Conservation (phyloP, 2,797 vertebrate species). For the Pygocentrus nattereri region DNA sequence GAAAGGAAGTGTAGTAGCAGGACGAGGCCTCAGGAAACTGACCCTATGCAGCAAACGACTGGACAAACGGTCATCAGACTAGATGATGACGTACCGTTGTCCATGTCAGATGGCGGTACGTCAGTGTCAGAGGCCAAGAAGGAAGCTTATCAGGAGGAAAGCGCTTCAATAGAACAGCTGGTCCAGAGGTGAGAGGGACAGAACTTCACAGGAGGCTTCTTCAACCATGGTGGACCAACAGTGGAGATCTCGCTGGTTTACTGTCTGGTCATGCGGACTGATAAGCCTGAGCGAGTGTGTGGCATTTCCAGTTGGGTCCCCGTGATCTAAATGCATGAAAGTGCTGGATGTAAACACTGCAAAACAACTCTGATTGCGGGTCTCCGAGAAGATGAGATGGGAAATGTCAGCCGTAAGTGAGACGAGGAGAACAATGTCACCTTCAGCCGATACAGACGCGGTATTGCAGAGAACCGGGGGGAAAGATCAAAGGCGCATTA, state of each 20-base stretch:
- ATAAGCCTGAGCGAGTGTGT: neutral
- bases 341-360: neutral
- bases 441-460: neutral
- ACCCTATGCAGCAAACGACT: too few species aligned
- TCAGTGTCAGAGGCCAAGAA: too few species aligned
- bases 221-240: too few species aligned
- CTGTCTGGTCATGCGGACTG: neutral
- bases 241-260: neutral
- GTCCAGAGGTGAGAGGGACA: too few species aligned
- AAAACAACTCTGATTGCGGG: neutral
- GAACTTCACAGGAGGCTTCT: neutral
- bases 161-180: too few species aligned
- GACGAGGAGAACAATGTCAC: neutral
- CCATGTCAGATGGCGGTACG: too few species aligned
- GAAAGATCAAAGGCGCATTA: too few species aligned
- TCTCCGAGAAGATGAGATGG: neutral
- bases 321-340: neutral
- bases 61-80: too few species aligned
- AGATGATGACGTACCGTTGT: too few species aligned
- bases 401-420: neutral
- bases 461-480: neutral
- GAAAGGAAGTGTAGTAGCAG: too few species aligned
- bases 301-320: neutral
- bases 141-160: too few species aligned
- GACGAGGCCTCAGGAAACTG: too few species aligned